A percentile compares a stretch with the other conserved stretches of the same genome.
Conservation (phyloP, 2,113 vertebrate genomes). For the Phalacrocorax aristotelis region DNA sequence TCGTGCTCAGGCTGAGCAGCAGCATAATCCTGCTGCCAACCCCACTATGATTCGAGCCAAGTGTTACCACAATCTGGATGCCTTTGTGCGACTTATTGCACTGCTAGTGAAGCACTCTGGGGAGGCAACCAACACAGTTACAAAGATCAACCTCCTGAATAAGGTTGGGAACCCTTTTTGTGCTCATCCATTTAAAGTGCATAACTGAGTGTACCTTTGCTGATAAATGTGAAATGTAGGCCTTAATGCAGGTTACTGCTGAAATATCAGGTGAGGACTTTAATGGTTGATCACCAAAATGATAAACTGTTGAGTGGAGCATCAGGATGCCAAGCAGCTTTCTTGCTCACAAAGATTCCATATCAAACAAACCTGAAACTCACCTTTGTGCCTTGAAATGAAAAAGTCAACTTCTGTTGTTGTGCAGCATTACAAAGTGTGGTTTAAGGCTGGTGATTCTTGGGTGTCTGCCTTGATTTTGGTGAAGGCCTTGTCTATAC, state of each 20-base stretch:
- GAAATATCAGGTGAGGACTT: not conserved
- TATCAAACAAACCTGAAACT: not conserved
- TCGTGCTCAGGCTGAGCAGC: slow-evolving; percentile 94
- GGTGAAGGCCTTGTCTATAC: not conserved
- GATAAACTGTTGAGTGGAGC: not conserved
- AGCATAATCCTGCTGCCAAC: slow-evolving; percentile 96
- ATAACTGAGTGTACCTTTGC: fast-evolving
- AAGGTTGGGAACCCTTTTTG: slow-evolving; percentile 75
- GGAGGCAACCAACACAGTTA: slow-evolving; percentile 97
- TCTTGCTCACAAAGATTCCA: not conserved
- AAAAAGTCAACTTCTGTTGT: not conserved
- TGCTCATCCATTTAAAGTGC: fast-evolving
- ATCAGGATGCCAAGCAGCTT: not conserved
- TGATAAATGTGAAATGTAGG: not conserved
- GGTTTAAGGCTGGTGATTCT: not conserved
- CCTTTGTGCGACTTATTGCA: slow-evolving; percentile 95
- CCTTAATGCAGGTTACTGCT: not conserved
- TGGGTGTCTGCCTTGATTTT: not conserved
- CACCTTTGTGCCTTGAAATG: not conserved
- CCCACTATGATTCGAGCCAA: slow-evolving; percentile 97
- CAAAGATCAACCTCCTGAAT: slow-evolving; percentile 98
- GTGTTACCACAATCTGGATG: slow-evolving; percentile 98
- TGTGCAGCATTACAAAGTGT: not conserved
- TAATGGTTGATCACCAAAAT: not conserved
- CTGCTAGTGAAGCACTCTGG: slow-evolving; percentile 98